These are phyloP conservation scores for Villa cingulata DNA, from an alignment of 2,888 invertebrate species.

Conservation along the genomic window DNA sequence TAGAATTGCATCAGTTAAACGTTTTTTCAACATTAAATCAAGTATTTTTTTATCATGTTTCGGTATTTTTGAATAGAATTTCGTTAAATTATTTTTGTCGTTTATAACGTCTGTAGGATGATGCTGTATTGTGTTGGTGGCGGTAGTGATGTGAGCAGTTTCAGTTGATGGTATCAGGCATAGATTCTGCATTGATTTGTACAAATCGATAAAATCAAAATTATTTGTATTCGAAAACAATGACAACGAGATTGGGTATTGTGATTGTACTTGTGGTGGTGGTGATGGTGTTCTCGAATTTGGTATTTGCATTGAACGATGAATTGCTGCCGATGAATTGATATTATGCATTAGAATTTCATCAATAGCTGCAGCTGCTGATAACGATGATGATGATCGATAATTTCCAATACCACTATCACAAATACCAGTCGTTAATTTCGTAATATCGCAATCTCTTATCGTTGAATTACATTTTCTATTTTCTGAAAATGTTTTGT, in stretches of 20 bases:
- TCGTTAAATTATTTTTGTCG: constrained; percentile 8
- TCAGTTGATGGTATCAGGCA: constrained; percentile 24
- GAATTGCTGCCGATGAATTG: background rate
- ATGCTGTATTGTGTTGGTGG: no score
- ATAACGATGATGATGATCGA: background rate
- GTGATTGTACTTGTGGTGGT: no score
- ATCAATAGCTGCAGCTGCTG: background rate
- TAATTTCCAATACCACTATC: no score
- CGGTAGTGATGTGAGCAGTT: no score
- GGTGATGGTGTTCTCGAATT: no score
- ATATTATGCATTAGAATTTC: no score
- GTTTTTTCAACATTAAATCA: constrained; percentile 34
- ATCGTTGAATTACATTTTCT: no score
- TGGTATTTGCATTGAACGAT: background rate
- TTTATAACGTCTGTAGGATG: no score
- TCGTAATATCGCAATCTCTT: no score
- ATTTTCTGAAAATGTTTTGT: no score
- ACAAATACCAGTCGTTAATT: no score
- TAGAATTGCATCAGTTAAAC: constrained; percentile 25
- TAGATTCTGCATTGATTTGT: constrained; percentile 30
- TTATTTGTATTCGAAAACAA: background rate
- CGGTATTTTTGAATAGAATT: constrained; percentile 28
- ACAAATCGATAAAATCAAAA: constrained; percentile 16
- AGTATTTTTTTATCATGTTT: constrained; percentile 33
- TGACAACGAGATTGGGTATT: background rate